Conservation (phyloP, 2,888 invertebrate genomes). For the Pilophorus perplexus region DNA sequence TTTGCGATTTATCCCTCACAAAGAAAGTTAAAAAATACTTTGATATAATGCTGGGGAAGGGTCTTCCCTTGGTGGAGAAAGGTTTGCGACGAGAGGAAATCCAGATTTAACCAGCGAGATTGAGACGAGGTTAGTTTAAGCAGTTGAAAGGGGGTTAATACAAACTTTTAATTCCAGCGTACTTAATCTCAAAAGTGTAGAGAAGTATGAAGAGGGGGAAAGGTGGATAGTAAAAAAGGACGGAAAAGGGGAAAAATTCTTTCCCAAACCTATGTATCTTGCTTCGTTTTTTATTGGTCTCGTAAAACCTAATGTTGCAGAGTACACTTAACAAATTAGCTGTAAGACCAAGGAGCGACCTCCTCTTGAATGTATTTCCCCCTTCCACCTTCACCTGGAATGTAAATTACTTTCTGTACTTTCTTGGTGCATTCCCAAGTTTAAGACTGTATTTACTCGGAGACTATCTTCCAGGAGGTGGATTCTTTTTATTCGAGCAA, state of each 20-base stretch:
- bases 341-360: constrained; percentile 13
- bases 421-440: constrained; percentile 4
- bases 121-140: constrained; percentile 5
- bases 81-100: neutral
- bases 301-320: constrained; percentile 28
- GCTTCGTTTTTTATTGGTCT: neutral
- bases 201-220: neutral
- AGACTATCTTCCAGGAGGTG: neutral
- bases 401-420: constrained; percentile 27
- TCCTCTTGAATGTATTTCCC: neutral
- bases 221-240: neutral
- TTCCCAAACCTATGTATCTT: neutral
- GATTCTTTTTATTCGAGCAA: neutral
- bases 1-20: neutral
- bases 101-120: constrained; percentile 1
- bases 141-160: constrained; percentile 23
- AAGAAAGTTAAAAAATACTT: neutral
- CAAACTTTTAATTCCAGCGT: constrained; percentile 31
- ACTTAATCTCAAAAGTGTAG: constrained; percentile 9
- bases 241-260: neutral
- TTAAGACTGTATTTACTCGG: constrained; percentile 8
- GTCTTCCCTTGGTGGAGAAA: neutral
- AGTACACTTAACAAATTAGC: constrained; percentile 32
- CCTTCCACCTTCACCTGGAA: constrained; percentile 11
- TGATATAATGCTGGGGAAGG: neutral